Evolutionary conservation across 2,113 vertebrate genomes (phyloP).

Genomic region (Chlorodrepanis virens): DNA sequence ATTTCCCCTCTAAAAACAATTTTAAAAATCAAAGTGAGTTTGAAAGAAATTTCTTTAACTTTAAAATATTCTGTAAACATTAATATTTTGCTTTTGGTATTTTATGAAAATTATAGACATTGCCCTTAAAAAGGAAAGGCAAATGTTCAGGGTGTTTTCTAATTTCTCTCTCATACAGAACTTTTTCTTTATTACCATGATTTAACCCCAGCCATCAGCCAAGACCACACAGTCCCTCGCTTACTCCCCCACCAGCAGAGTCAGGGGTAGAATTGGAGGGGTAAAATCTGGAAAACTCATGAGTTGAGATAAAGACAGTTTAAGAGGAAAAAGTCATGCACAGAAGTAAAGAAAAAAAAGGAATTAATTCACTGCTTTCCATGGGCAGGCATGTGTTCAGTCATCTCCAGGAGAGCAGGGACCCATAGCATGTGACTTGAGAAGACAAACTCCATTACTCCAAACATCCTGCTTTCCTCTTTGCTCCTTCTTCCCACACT

Average conservation of each 20-base stretch:
- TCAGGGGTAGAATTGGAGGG: rapidly evolving
- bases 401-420: neutral
- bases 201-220: neutral
- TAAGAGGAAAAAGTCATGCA: neutral
- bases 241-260: neutral
- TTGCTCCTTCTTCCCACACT: neutral
- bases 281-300: neutral
- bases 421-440: rapidly evolving
- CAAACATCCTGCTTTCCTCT: no score
- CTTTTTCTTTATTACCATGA: neutral
- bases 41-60: neutral
- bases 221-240: rapidly evolving
- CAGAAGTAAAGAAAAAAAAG: neutral
- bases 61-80: neutral
- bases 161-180: neutral
- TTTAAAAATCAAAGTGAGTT: neutral
- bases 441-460: neutral
- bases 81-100: neutral
- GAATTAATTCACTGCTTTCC: neutral
- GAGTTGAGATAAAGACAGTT: neutral
- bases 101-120: neutral
- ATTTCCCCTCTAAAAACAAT: neutral
- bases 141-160: neutral
- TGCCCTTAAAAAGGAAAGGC: neutral
- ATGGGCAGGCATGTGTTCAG: neutral